Conservation (phyloP, 2,797 vertebrate species). For the Enteromius viviparus region DNA sequence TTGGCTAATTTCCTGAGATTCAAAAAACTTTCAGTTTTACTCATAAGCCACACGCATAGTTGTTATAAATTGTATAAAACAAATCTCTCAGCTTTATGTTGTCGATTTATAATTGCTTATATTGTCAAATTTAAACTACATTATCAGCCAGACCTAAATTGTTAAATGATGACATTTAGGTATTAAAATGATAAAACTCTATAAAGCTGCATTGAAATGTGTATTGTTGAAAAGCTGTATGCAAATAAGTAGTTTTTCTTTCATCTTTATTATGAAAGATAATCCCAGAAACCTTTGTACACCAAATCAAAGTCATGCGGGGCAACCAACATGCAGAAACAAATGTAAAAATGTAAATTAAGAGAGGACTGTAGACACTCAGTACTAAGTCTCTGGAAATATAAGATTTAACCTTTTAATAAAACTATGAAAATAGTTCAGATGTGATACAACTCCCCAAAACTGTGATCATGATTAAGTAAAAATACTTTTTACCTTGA, state of each 20-base stretch:
- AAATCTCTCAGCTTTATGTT: not conserved
- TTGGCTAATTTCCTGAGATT: conserved; percentile 38
- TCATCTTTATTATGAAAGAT: not conserved
- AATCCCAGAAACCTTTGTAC: not conserved
- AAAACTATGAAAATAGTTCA: not conserved
- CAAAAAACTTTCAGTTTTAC: conserved; percentile 31
- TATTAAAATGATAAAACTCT: not conserved
- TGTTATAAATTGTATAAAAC: not conserved
- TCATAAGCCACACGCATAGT: not conserved
- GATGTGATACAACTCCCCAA: not conserved
- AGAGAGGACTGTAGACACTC: not conserved
- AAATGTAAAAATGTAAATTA: not conserved
- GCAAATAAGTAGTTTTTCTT: not conserved
- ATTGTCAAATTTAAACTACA: not conserved
- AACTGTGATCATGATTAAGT: not conserved
- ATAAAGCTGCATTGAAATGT: not conserved
- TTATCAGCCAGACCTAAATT: not conserved
- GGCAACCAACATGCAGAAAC: not conserved
- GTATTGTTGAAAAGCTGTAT: not conserved
- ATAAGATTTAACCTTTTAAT: not conserved
- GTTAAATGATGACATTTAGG: not conserved
- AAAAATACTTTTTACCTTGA: not conserved
- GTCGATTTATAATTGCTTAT: not conserved
- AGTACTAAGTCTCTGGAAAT: not conserved
- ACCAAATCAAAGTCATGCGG: not conserved